Conservation (phyloP, 2,888 invertebrate genomes). For the Oscheius myriophilus region DNA sequence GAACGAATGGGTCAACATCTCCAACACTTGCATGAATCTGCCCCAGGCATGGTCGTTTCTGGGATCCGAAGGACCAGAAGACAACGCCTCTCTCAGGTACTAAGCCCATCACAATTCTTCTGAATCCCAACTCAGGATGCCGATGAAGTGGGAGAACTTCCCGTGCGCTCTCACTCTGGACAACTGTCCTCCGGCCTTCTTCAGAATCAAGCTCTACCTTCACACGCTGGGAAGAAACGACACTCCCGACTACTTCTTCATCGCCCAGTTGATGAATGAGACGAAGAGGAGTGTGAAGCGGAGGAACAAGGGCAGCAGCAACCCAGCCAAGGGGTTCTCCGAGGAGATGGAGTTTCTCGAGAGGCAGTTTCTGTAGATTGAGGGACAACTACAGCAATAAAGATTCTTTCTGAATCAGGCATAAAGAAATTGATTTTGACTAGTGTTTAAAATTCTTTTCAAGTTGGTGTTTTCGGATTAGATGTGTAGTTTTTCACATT, state of each 20-base stretch:
- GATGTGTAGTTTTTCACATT: too few relatives aligned
- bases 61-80: not conserved
- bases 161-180: not conserved
- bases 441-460: too few relatives aligned
- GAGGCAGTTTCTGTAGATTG: too few relatives aligned
- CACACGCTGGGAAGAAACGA: slow-evolving; percentile 4
- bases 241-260: slow-evolving; percentile 9
- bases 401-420: too few relatives aligned
- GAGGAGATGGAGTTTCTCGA: too few relatives aligned
- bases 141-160: too few relatives aligned
- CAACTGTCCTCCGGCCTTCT: slow-evolving; percentile 3
- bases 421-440: too few relatives aligned
- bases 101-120: too few relatives aligned
- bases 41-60: not conserved
- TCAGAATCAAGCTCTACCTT: slow-evolving; percentile 6
- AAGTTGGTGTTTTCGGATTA: too few relatives aligned
- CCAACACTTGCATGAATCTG: not conserved
- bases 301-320: not conserved
- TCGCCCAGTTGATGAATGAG: slow-evolving; percentile 7
- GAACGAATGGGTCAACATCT: slow-evolving; percentile 1
- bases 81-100: not conserved
- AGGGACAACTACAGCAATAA: too few relatives aligned
- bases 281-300: not conserved
- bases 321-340: too few relatives aligned
- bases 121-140: too few relatives aligned